Base-by-base conservation (phyloP, 2,797 vertebrate species). In the Rhyacichthys aspro region DNA sequence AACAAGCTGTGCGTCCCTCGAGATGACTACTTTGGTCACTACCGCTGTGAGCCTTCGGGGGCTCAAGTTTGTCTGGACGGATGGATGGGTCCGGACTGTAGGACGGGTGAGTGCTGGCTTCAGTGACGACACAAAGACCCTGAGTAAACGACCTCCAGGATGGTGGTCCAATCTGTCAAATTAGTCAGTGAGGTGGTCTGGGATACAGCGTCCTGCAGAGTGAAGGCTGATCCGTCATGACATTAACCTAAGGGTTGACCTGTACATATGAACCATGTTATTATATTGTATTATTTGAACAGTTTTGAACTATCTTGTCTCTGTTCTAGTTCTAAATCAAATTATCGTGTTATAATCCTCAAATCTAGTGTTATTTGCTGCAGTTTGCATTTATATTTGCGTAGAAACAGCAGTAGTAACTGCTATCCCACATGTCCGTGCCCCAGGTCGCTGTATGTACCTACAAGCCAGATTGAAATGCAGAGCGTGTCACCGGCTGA, bases 21-120 rank as follows among this genome's bases (percentile, higher is more conserved):
- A 0, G 83, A 96, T 3, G 95, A 99, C 86, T 98, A 98, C 81
- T 96, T 98, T 0, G 97, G 97, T 18, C 97, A 98, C 89, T 97
- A 95, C 44, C 93, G 93, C 0, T 99, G 97, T 3, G 97, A 98
- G 70, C 89, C 93, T 45, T 94, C 94, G 0, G 97, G 97, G 59
- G 93, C 95, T 68, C 95, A 93, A 76, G 92, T 95, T 67, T 99
- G 97, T 78, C 91, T 98, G 87, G 95, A 97, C 0, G 97, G 97
- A 15, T 99, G 97, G 97, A 98, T 96, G 96, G 96, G 94, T 44
- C 56, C 80, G 0, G 94, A 97, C 50, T 99, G 97, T 79, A 90
- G 77, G 64, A 94, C 92, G 84, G 96, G 97, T 98, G 76, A 92
- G 83, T 18, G 43, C 19, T 17, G 11, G 15, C 11, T 38, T 38